Percentiles rank a stretch among this genome's conserved stretches.
These are phyloP conservation scores for Brachylomia viminalis DNA, from an alignment of 2,888 invertebrate species.

Conservation along the genomic window DNA sequence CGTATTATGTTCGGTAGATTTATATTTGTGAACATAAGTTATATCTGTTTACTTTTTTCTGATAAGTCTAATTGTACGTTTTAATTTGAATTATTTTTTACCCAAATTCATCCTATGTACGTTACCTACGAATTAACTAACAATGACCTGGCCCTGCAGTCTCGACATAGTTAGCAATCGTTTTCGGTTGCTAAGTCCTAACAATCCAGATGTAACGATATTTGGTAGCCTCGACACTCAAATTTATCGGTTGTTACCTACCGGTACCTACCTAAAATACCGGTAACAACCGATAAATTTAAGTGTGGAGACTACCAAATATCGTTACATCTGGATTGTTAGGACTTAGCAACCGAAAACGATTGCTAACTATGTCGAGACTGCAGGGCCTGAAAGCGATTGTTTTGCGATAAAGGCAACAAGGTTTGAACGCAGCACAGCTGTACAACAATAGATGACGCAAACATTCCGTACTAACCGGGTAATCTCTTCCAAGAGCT, in stretches of 20 bases:
- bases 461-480: slow-evolving; percentile 90
- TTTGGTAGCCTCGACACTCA: too few relatives aligned
- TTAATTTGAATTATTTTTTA: neutral
- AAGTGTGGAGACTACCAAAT: too few relatives aligned
- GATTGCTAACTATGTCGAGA: too few relatives aligned
- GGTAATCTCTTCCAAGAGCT: slow-evolving; percentile 98
- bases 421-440: slow-evolving; percentile 8
- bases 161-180: too few relatives aligned
- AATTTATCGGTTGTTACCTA: too few relatives aligned
- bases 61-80: neutral
- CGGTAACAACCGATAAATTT: too few relatives aligned
- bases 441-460: slow-evolving; percentile 38
- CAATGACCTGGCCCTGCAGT: too few relatives aligned
- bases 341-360: too few relatives aligned
- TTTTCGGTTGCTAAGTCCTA: too few relatives aligned
- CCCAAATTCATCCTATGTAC: neutral
- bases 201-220: too few relatives aligned
- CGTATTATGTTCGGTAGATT: neutral
- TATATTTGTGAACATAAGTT: neutral
- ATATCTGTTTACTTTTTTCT: neutral
- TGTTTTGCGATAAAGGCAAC: slow-evolving; percentile 19
- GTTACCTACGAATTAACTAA: slow-evolving; percentile 1
- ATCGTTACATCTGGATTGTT: too few relatives aligned
- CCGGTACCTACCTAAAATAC: too few relatives aligned
- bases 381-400: slow-evolving; percentile 13